phyloP scores from a whole-genome alignment of 1,140 invertebrate species.

The honey bee (Apis mellifera) region Amel_HAv3.1 CM009931.2:14258501-14259000 shows the following conservation, averaged over 20 bases:
- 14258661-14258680: background rate
- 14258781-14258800: background rate
- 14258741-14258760: background rate
- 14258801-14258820: background rate
- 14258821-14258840: background rate
- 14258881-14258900: background rate
- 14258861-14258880: background rate
- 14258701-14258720: background rate
- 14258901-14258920: background rate
- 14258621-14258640: slow-evolving; percentile 22
- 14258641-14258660: slow-evolving; percentile 9
- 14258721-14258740: background rate
- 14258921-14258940: too few species aligned
- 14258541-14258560: slow-evolving; percentile 49
- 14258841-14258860: background rate
- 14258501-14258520: background rate
- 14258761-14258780: background rate
- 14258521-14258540: slow-evolving; percentile 29
- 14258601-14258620: background rate
- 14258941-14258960: background rate
- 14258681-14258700: background rate
- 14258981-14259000: background rate
- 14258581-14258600: slow-evolving; percentile 35
- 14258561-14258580: slow-evolving; percentile 34
- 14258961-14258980: background rate